Evolutionary conservation across 2,797 vertebrate genomes (phyloP).

Genomic region (Myripristis murdjan): DNA sequence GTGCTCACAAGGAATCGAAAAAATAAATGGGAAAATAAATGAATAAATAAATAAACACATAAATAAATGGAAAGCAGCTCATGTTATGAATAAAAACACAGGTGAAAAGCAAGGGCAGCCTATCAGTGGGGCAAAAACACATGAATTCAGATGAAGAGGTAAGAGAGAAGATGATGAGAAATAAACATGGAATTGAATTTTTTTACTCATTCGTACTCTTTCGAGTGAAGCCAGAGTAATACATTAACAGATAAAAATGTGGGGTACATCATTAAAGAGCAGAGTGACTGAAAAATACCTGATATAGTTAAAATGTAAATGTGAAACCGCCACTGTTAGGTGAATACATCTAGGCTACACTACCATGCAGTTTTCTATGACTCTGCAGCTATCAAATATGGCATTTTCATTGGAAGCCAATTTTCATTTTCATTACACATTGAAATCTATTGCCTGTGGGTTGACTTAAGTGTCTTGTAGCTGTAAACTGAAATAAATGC

Average conservation of each 20-base stretch:
- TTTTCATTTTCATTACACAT: slow-evolving; percentile 30
- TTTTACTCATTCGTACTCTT: slow-evolving; percentile 1
- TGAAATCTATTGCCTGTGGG: slow-evolving; percentile 19
- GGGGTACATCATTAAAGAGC: not conserved
- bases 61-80: too few relatives aligned
- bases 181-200: slow-evolving; percentile 79
- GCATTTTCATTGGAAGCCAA: slow-evolving; percentile 33
- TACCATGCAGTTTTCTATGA: slow-evolving; percentile 5
- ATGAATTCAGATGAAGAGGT: slow-evolving; percentile 38
- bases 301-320: not conserved
- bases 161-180: slow-evolving; percentile 76
- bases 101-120: not conserved
- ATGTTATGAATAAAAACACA: not conserved
- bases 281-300: not conserved
- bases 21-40: not conserved
- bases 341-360: not conserved
- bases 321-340: not conserved
- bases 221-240: slow-evolving; percentile 1
- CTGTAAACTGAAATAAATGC: slow-evolving; percentile 55
- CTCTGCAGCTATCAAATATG: slow-evolving; percentile 16
- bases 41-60: too few relatives aligned
- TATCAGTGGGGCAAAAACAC: slow-evolving; percentile 7
- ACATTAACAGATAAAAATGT: not conserved
- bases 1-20: not conserved
- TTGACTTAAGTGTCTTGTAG: slow-evolving; percentile 17